Percentiles rank a stretch among this genome's conserved stretches.
phyloP scores from a whole-genome alignment of 1,140 invertebrate genomes.

The Melipona quadrifasciata region DNA sequence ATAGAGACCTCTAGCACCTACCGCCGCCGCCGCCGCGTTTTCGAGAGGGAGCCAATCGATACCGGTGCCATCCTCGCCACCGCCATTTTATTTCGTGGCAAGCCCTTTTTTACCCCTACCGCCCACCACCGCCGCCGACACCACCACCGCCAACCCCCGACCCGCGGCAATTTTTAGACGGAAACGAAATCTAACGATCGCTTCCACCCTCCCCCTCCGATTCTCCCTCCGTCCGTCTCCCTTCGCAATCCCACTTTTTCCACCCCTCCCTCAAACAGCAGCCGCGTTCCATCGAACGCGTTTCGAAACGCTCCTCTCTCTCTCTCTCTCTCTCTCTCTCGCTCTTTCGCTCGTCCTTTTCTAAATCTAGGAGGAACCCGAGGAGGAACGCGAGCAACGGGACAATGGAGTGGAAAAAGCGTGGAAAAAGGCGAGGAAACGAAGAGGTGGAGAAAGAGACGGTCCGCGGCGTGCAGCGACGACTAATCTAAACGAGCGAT shows the following conservation, averaged over 20 bases:
- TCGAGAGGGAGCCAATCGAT: constrained; percentile 75
- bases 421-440: neutral
- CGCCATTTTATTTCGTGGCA: constrained; percentile 75
- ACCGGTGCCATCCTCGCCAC: constrained; percentile 71
- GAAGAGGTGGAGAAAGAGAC: neutral
- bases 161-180: constrained; percentile 23
- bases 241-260: neutral
- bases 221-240: neutral
- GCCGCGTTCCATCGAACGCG: neutral
- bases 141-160: constrained; percentile 8
- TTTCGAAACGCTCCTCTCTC: neutral
- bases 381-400: too few relatives aligned
- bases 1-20: constrained; percentile 5
- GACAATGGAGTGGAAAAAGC: neutral
- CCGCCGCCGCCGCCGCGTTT: constrained; percentile 43
- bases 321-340: neutral
- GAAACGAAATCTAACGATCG: constrained; percentile 36
- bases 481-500: constrained; percentile 71
- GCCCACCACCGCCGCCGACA: constrained; percentile 13
- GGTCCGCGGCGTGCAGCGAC: constrained; percentile 26
- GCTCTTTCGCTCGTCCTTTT: too few relatives aligned
- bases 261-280: too few relatives aligned
- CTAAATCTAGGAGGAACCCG: too few relatives aligned
- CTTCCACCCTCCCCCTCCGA: neutral
- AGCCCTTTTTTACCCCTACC: constrained; percentile 66